These are phyloP conservation scores for Standfussiana lucernea DNA, from an alignment of 2,888 invertebrate genomes.

Conservation along the genomic window DNA sequence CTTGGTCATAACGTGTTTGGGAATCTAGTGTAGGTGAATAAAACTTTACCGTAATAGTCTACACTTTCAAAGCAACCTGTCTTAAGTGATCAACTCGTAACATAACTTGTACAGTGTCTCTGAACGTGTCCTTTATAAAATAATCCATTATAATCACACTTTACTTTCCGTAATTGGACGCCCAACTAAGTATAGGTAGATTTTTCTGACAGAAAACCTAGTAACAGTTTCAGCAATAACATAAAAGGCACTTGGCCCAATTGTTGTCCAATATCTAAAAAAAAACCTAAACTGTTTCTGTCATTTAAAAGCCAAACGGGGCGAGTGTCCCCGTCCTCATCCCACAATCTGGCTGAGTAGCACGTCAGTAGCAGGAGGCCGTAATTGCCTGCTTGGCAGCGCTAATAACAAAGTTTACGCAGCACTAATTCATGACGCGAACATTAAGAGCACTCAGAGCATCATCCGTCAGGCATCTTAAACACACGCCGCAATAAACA, in stretches of 20 bases:
- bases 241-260: background rate
- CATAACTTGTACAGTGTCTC: background rate
- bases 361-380: conserved; percentile 58
- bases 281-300: background rate
- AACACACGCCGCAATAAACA: conserved; percentile 50
- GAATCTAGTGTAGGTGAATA: background rate
- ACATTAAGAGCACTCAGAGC: conserved; percentile 66
- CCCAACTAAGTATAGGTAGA: background rate
- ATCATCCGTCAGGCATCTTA: conserved; percentile 54
- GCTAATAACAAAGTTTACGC: conserved; percentile 73
- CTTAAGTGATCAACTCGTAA: background rate
- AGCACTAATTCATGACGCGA: conserved; percentile 65
- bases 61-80: background rate
- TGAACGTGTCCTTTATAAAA: background rate
- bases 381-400: conserved; percentile 68
- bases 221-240: background rate
- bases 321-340: conserved; percentile 10
- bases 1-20: background rate
- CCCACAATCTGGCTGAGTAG: conserved; percentile 23
- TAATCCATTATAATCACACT: background rate
- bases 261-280: background rate
- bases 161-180: background rate
- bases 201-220: background rate
- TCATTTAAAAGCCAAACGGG: conserved; percentile 24
- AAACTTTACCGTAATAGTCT: background rate